These are phyloP conservation scores for Montipora sp. DNA, from an alignment of 64 coral and sea anemone species.

Conservation along the genomic window DNA sequence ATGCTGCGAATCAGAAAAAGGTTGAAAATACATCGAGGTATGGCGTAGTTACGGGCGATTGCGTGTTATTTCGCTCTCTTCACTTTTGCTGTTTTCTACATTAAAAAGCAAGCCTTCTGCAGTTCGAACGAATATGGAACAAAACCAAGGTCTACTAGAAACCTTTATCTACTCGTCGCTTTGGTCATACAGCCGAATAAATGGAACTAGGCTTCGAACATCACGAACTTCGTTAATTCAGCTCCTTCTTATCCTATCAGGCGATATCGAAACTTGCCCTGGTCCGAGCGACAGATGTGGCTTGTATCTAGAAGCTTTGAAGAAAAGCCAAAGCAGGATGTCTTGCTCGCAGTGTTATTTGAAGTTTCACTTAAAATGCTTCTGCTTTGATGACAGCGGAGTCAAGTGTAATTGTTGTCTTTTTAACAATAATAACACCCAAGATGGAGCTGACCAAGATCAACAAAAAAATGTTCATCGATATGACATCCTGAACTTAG, in stretches of 20 bases:
- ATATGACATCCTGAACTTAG: constrained; percentile 55
- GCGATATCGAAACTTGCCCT: constrained; percentile 29
- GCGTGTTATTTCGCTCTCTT: constrained; percentile 13
- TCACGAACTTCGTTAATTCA: background rate
- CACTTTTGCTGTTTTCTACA: constrained; percentile 18
- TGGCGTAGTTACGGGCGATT: background rate
- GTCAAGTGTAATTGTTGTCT: constrained; percentile 15
- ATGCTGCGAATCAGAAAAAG: too few species aligned
- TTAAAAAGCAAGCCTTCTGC: constrained; percentile 57
- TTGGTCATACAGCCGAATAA: background rate
- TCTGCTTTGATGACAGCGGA: constrained; percentile 33
- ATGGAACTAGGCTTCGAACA: constrained; percentile 5
- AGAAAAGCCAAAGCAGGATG: constrained; percentile 53
- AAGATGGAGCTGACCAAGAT: constrained; percentile 26
- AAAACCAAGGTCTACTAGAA: background rate
- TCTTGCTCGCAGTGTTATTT: constrained; percentile 34
- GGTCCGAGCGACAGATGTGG: constrained; percentile 38
- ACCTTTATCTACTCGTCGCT: constrained; percentile 33
- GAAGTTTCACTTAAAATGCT: constrained; percentile 62
- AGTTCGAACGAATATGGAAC: background rate
- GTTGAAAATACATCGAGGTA: too few species aligned
- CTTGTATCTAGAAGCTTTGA: constrained; percentile 38
- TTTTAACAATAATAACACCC: constrained; percentile 26
- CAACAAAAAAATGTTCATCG: constrained; percentile 29
- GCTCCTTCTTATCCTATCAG: too few species aligned